phyloP scores from a whole-genome alignment of 64 coral and sea anemone species.

The Acropora tenuis region DNA sequence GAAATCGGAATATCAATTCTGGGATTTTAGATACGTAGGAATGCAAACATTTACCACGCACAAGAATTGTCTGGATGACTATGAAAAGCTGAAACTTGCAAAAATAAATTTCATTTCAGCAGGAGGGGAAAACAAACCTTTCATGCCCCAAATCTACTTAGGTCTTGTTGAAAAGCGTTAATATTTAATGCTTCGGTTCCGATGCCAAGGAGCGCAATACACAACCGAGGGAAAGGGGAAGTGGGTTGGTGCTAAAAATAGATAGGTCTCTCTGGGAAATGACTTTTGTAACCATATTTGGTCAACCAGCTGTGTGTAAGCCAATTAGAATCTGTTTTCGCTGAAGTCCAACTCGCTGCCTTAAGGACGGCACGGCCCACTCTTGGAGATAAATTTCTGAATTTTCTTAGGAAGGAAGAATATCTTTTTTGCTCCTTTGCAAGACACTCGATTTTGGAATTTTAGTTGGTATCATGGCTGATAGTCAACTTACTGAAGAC shows the following conservation, averaged over 20 bases:
- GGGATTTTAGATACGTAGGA: constrained; percentile 5
- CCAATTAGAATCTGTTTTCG: constrained; percentile 12
- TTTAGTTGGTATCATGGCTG: background rate
- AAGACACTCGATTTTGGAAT: background rate
- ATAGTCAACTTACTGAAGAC: constrained; percentile 20
- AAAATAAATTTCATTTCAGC: background rate
- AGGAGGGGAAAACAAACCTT: background rate
- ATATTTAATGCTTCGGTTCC: background rate
- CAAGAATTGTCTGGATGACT: background rate
- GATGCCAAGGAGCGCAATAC: background rate
- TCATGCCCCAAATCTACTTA: constrained; percentile 18
- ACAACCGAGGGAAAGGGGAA: background rate
- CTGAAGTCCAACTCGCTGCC: background rate
- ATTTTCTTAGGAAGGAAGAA: background rate
- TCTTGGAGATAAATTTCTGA: background rate
- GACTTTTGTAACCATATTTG: constrained; percentile 13
- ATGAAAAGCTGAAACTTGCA: background rate
- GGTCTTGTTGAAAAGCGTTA: background rate
- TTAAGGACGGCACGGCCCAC: constrained; percentile 32
- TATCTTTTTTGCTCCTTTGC: background rate
- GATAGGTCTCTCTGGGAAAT: background rate
- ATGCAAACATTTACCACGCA: background rate
- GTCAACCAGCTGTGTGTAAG: background rate
- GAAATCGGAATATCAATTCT: background rate
- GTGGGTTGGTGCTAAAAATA: background rate